These are phyloP conservation scores for Panorpa germanica DNA, from an alignment of 2,888 invertebrate species.

Conservation along the genomic window DNA sequence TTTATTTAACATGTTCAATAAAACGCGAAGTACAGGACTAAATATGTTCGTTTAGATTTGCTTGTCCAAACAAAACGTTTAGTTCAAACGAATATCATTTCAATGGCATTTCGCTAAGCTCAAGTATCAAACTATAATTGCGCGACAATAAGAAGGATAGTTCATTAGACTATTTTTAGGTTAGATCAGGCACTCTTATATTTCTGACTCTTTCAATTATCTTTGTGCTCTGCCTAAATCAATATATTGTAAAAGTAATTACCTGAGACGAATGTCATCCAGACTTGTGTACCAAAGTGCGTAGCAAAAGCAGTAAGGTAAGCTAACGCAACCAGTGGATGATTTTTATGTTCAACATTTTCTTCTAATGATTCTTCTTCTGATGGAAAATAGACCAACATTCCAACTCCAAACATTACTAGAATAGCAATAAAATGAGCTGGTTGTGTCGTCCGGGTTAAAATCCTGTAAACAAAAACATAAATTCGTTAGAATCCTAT, in stretches of 20 bases:
- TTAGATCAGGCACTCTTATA: too few species aligned
- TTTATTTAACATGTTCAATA: too few species aligned
- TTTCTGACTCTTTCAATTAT: too few species aligned
- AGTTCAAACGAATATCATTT: too few species aligned
- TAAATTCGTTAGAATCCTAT: slow-evolving; percentile 8
- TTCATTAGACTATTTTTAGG: too few species aligned
- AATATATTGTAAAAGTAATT: slow-evolving; percentile 15
- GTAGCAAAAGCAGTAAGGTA: slow-evolving; percentile 63
- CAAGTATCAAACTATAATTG: too few species aligned
- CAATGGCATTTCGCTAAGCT: too few species aligned
- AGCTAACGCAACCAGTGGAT: slow-evolving; percentile 30
- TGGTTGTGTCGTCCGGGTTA: slow-evolving; percentile 56
- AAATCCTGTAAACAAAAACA: slow-evolving; percentile 34
- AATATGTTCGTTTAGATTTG: too few species aligned
- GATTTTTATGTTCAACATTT: slow-evolving; percentile 14
- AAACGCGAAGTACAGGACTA: too few species aligned
- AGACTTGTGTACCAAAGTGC: slow-evolving; percentile 74
- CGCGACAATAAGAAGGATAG: too few species aligned
- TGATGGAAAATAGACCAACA: slow-evolving; percentile 25
- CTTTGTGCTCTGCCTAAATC: slow-evolving; percentile 1
- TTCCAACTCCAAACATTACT: slow-evolving; percentile 33
- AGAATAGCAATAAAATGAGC: slow-evolving; percentile 48
- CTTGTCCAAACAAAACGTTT: too few species aligned
- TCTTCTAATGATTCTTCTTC: background rate
- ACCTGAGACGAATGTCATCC: slow-evolving; percentile 90